Conservation (phyloP, 2,113 vertebrate genomes). For the Dolichallabes microphthalmus region DNA sequence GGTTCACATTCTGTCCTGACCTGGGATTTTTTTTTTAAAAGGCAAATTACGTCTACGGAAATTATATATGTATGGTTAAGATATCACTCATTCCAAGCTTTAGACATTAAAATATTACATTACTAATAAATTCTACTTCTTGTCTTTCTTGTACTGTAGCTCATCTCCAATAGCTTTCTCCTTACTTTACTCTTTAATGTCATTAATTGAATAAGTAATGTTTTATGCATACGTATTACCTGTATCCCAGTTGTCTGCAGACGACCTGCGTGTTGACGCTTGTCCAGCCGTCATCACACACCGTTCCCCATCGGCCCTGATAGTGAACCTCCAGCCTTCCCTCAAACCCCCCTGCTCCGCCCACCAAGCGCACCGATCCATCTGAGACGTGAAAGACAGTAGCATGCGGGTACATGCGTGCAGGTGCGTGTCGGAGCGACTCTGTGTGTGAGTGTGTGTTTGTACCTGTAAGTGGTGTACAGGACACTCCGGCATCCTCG, state of each 20-base stretch:
- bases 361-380: slow-evolving; percentile 79
- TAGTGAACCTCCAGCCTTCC: slow-evolving; percentile 87
- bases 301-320: slow-evolving; percentile 84
- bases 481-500: slow-evolving; percentile 95
- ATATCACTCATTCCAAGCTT: too few relatives aligned
- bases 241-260: slow-evolving; percentile 91
- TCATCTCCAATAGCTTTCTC: background rate
- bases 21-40: slow-evolving; percentile 55
- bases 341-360: slow-evolving; percentile 76
- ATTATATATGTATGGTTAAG: too few relatives aligned
- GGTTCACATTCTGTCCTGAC: slow-evolving; percentile 71
- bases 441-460: background rate
- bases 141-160: background rate
- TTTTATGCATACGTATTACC: slow-evolving; percentile 65
- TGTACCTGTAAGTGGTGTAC: slow-evolving; percentile 83
- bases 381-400: slow-evolving; percentile 68
- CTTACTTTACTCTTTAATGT: background rate
- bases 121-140: background rate
- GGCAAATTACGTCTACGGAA: background rate
- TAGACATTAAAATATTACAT: background rate
- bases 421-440: background rate
- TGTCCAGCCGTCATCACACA: slow-evolving; percentile 92
- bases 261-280: slow-evolving; percentile 83
- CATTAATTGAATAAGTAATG: background rate
- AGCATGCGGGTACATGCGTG: background rate